Evolutionary conservation across 2,888 invertebrate species (phyloP).

Genomic region (Rotaria macrura): DNA sequence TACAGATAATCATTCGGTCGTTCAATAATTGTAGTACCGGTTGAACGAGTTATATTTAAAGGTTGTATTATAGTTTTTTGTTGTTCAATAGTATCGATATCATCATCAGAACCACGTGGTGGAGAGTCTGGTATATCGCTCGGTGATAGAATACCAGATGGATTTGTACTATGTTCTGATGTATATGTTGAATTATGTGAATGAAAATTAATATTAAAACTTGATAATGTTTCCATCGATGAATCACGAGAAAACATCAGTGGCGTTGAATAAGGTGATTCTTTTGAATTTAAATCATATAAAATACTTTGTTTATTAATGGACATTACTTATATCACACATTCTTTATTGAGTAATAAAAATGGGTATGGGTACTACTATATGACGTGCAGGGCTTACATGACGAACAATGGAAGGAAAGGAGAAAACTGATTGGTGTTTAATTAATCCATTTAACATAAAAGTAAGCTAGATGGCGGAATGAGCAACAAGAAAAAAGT

Average conservation of each 20-base stretch:
- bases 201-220: not conserved
- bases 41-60: not conserved
- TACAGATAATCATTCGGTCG: not conserved
- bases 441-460: too few relatives aligned
- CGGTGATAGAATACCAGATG: not conserved
- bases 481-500: too few relatives aligned
- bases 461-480: too few relatives aligned
- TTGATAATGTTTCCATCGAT: slow-evolving; percentile 1
- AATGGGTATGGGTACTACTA: too few relatives aligned
- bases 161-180: slow-evolving; percentile 12
- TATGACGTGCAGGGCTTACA: too few relatives aligned
- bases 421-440: too few relatives aligned
- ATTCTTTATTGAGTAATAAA: too few relatives aligned
- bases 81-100: not conserved
- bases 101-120: not conserved
- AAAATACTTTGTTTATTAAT: too few relatives aligned
- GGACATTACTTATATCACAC: too few relatives aligned
- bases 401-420: too few relatives aligned
- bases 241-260: not conserved
- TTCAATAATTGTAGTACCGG: not conserved
- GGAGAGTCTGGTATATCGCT: not conserved
- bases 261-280: not conserved
- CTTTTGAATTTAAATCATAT: too few relatives aligned
- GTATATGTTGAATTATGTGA: not conserved
- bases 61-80: not conserved